Base-by-base conservation (phyloP, 2,113 vertebrate species). In the Callaeas wilsoni region DNA sequence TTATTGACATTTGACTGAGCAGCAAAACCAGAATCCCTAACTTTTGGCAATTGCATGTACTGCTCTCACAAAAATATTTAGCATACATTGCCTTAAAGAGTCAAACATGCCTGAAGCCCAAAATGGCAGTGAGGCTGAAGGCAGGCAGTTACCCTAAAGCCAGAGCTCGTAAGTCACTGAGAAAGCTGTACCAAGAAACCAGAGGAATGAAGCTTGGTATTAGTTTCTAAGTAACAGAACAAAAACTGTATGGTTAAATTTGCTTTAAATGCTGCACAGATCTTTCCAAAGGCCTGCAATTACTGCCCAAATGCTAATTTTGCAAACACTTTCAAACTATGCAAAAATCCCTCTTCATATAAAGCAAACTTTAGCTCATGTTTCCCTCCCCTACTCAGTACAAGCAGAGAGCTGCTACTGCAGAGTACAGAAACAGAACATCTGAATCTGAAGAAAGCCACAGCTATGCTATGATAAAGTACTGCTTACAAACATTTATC, bases 361-460 rank as follows among this genome's bases (percentile, higher is more conserved):
- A 56, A 89, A 59, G 47, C 70, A 84, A 97, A 97, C 89, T 97
- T 96, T 64, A 84, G 70, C 90, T 85, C 47, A 4, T 47, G 79
- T 67, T 75, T 74, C n/a, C n/a, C 35, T 76, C 55, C 76, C 68
- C 90, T 47, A 12, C 60, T 69, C 15, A 6, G 26, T 47, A n/a
- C 37, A 55, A 90, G 74, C 2, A 63, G 76, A 67, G 71, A 59
- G 44, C 77, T 76, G 22, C 42, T 42, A 11, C 82, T 96, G 94
- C 91, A 79, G 93, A 37, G 39, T 49, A 52, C 69, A 60, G 83
- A 75, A 78, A 35, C 33, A 86, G 46, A 89, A 44, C 63, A 47
- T 12, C n/a, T 13, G n/a, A 33, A 69, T 76, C 55, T 42, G 35
- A 74, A 62, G 67, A 77, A 90, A 85, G 41, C 22, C 91, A 96